Conservation (phyloP, 2,888 invertebrate species). For the Ennomos quercinarius region DNA sequence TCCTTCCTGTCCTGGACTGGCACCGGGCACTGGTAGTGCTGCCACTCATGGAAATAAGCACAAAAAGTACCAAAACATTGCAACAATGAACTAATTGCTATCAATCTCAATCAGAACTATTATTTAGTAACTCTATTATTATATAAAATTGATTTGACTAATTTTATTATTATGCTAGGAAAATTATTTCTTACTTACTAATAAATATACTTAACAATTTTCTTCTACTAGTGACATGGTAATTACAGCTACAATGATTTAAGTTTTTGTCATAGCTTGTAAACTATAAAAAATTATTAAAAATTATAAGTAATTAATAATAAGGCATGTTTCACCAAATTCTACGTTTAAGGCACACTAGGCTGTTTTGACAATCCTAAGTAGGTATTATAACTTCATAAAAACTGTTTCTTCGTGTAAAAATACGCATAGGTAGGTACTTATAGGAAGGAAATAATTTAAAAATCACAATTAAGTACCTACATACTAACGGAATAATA, state of each 20-base stretch:
- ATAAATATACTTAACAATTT: conserved; percentile 51
- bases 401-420: conserved; percentile 9
- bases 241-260: conserved; percentile 38
- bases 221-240: conserved; percentile 50
- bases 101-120: conserved; percentile 67
- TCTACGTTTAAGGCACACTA: conserved; percentile 61
- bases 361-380: conserved; percentile 53
- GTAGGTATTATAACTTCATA: conserved; percentile 1
- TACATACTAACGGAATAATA: conserved; percentile 9
- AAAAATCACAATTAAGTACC: conserved; percentile 13
- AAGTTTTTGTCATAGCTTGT: conserved; percentile 35
- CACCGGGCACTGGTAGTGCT: conserved; percentile 24
- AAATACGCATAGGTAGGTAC: conserved; percentile 1
- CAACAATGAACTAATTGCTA: conserved; percentile 60
- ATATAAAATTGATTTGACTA: conserved; percentile 71
- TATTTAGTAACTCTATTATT: conserved; percentile 50
- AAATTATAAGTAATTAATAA: background rate
- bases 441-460: background rate
- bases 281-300: conserved; percentile 1
- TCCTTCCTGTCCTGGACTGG: background rate
- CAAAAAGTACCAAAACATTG: conserved; percentile 59
- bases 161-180: conserved; percentile 73
- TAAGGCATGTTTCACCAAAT: conserved; percentile 5
- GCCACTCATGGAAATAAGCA: conserved; percentile 55
- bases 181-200: conserved; percentile 38